These are phyloP conservation scores for Loriculus beryllinus DNA, from an alignment of 2,797 vertebrate species.

Conservation along the genomic window DNA sequence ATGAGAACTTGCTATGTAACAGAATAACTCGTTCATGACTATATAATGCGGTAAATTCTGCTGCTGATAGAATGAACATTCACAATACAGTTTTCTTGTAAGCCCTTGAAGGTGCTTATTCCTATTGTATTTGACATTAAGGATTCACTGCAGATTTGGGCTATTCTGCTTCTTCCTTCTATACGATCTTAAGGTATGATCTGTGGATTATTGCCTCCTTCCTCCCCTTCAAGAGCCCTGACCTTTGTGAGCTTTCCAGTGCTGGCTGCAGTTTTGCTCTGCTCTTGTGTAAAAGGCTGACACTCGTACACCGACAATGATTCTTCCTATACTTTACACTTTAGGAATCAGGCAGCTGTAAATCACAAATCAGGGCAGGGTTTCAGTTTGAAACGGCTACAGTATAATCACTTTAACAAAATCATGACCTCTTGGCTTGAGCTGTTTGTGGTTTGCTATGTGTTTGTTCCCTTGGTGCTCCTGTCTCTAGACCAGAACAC, in stretches of 20 bases:
- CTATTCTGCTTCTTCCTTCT: not conserved
- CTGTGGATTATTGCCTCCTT: not conserved
- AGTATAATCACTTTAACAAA: not conserved
- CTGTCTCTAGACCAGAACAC: not conserved
- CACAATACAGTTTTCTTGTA: not conserved
- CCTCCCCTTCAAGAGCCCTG: not conserved
- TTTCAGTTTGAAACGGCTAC: not conserved
- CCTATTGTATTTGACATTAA: not conserved
- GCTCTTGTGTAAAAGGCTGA: not conserved
- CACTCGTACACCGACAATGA: not conserved
- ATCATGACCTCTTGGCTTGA: not conserved
- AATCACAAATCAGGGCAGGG: not conserved
- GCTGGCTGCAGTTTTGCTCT: not conserved
- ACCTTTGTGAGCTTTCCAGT: not conserved
- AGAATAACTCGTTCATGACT: not conserved
- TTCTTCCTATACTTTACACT: not conserved
- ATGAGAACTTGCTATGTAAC: not conserved
- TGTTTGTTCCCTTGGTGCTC: not conserved
- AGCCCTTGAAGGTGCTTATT: not conserved
- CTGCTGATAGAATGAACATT: not conserved
- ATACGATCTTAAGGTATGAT: not conserved
- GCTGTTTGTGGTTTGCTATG: not conserved
- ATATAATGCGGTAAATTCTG: not conserved
- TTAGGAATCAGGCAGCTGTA: not conserved
- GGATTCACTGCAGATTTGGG: not conserved